Evolutionary conservation across 2,888 invertebrate genomes (phyloP).

Genomic region (Alloscopus bannaensis): DNA sequence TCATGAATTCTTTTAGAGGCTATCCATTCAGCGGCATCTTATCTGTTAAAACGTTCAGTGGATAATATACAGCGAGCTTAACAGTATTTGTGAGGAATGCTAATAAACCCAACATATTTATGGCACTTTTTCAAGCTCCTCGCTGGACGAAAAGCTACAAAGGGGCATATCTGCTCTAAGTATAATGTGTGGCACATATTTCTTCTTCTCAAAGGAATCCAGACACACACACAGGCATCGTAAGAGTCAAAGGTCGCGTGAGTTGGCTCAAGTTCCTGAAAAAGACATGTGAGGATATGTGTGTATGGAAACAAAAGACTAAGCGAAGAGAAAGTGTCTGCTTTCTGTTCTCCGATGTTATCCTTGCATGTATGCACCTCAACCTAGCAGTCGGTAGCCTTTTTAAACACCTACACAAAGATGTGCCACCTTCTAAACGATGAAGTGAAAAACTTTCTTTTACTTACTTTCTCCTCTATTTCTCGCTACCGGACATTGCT

Average conservation of each 20-base stretch:
- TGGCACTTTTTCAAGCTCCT: conserved; percentile 17
- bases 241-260: conserved; percentile 33
- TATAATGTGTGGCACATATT: neutral
- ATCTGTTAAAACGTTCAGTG: conserved; percentile 19
- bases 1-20: conserved; percentile 5
- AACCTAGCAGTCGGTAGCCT: too few species aligned
- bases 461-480: too few species aligned
- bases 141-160: neutral
- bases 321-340: too few species aligned
- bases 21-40: conserved; percentile 10
- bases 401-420: too few species aligned
- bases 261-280: conserved; percentile 19
- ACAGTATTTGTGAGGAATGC: conserved; percentile 14
- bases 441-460: too few species aligned
- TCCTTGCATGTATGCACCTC: too few species aligned
- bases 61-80: conserved; percentile 22
- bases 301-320: too few species aligned
- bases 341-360: too few species aligned
- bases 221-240: neutral
- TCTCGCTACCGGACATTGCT: conserved; percentile 21
- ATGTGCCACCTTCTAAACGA: conserved; percentile 3
- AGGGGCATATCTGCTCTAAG: neutral
- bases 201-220: neutral
- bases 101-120: conserved; percentile 12
- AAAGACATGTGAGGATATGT: conserved; percentile 2